Conservation (phyloP, 2,797 vertebrate genomes). For the Pipistrellus nathusii region DNA sequence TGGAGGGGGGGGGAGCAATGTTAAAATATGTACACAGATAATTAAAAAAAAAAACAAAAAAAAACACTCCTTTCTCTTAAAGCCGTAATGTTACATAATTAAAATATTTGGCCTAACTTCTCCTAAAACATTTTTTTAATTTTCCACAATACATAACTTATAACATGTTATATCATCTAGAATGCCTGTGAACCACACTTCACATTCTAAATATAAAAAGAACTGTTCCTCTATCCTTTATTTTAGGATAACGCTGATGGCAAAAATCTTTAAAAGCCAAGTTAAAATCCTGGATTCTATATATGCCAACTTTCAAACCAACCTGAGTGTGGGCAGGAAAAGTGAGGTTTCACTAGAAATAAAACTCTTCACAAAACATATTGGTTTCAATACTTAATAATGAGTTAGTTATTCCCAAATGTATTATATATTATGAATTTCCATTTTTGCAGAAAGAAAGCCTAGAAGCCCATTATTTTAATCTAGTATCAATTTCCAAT, state of each 20-base stretch:
- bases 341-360: neutral
- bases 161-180: neutral
- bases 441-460: constrained; percentile 18
- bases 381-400: neutral
- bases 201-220: neutral
- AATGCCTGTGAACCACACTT: neutral
- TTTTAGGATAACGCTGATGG: neutral
- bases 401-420: constrained; percentile 47
- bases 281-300: constrained; percentile 34
- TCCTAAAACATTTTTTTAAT: constrained; percentile 47
- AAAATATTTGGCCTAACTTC: neutral
- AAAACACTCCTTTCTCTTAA: constrained; percentile 28
- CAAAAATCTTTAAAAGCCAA: neutral
- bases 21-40: too few species aligned
- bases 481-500: constrained; percentile 62
- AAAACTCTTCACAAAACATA: neutral
- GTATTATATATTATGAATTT: neutral
- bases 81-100: neutral
- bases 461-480: constrained; percentile 40
- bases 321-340: neutral
- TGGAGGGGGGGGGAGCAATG: too few species aligned
- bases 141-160: neutral
- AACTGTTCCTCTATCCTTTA: neutral
- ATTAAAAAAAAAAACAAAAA: too few species aligned
- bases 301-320: constrained; percentile 18